Evolutionary conservation across 2,113 vertebrate genomes (phyloP), one percentile per base, ranked within the genome.

Genomic region (Paracyprichromis sp.): DNA sequence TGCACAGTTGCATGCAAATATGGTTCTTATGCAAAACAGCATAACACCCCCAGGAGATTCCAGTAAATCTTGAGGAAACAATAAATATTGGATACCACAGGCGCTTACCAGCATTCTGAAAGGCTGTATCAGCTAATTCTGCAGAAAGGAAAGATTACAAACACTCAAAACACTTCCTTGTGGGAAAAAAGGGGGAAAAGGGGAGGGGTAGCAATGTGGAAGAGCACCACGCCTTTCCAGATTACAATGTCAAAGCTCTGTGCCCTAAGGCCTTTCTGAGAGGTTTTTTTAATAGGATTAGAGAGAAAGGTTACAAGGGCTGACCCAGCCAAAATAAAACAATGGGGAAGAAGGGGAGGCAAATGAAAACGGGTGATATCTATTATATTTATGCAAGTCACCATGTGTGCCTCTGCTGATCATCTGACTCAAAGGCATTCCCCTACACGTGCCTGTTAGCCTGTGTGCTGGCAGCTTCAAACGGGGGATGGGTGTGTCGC

Each of bases 211-310:
- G 66, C 21, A 21, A 69, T 69, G 34, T 38, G 19, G 63, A 21
- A 69, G 34, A 54, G 45, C 13, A 59, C 54, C 90, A 89, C 24
- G 80, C 89, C 87, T 79, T 89, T 83, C 78, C 54, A 88, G 92
- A 93, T 93, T 91, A 92, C 61, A 89, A 79, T 92, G 92, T 89
- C 90, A 88, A 73, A 69, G 87, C 88, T 93, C 94, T 95, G 88
- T 92, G 83, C 83, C 63, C 43, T 89, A 84, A 90, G 88, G 92
- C 83, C 82, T 91, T 94, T 91, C 90, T 87, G 88, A 91, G 89
- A 85, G 81, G 2, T 7, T 7, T 76, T 29, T 95, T 95, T 93
- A 95, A 96, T 93, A 92, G 95, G 95, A 96, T 96, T 95, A 95
- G 82, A 89, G 76, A 8, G 63, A 89, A 78, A 83, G 92, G 90